These are phyloP conservation scores for Acromyrmex charruanus DNA, from an alignment of 1,140 invertebrate genomes.

Conservation along the genomic window DNA sequence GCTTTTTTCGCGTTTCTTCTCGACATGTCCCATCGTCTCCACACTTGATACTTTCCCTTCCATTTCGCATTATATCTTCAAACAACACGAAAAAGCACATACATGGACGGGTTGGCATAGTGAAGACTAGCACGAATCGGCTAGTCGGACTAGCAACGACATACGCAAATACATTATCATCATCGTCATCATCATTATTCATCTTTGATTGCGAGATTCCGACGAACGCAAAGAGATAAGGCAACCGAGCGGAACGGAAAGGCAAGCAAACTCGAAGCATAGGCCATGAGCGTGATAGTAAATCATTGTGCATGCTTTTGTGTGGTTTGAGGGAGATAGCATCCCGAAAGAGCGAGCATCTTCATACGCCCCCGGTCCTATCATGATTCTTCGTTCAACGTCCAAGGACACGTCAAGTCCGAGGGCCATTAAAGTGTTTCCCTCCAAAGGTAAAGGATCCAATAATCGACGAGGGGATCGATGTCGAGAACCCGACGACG, in stretches of 20 bases:
- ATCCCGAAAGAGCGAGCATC: not conserved
- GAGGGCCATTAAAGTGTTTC: not conserved
- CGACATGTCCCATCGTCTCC: not conserved
- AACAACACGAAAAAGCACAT: constrained; percentile 77
- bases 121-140: constrained; percentile 80
- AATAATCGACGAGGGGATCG: constrained; percentile 3
- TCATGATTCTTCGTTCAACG: constrained; percentile 29
- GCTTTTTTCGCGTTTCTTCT: constrained; percentile 44
- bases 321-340: constrained; percentile 23
- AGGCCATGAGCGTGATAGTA: constrained; percentile 74
- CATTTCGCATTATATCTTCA: constrained; percentile 50
- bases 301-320: constrained; percentile 69
- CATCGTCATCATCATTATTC: constrained; percentile 5
- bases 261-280: constrained; percentile 76
- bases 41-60: not conserved
- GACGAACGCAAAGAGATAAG: constrained; percentile 70
- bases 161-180: constrained; percentile 56
- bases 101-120: constrained; percentile 84
- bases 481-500: not conserved
- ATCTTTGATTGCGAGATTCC: constrained; percentile 66
- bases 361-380: not conserved
- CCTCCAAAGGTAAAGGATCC: not conserved
- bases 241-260: constrained; percentile 70
- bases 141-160: constrained; percentile 83
- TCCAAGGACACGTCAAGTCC: constrained; percentile 59